Evolutionary conservation across 2,888 invertebrate species (phyloP).

Genomic region (Sesia bembeciformis): DNA sequence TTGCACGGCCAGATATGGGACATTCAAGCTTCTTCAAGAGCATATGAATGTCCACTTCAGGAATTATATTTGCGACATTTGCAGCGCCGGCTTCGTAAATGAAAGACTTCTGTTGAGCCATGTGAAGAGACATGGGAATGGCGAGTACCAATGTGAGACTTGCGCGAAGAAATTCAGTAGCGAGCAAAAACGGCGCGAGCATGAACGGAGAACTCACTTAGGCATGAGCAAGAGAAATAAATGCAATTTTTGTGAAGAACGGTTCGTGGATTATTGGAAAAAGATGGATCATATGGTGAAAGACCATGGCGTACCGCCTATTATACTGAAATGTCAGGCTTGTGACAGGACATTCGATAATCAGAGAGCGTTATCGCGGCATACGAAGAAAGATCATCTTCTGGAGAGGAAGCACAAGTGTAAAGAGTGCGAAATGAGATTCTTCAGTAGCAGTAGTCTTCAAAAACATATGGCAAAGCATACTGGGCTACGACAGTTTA

Average conservation of each 20-base stretch:
- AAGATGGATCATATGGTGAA: slow-evolving; percentile 40
- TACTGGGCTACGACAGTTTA: slow-evolving; percentile 30
- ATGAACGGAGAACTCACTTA: slow-evolving; percentile 16
- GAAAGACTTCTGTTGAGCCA: slow-evolving; percentile 26
- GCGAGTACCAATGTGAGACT: slow-evolving; percentile 31
- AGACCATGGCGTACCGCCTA: slow-evolving; percentile 30
- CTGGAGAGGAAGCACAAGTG: slow-evolving; percentile 50
- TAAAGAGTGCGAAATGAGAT: slow-evolving; percentile 49
- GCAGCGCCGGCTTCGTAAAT: slow-evolving; percentile 31
- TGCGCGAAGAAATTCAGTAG: slow-evolving; percentile 35
- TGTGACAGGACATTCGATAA: slow-evolving; percentile 38
- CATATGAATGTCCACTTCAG: slow-evolving; percentile 50
- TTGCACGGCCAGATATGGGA: slow-evolving; percentile 26
- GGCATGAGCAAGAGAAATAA: slow-evolving; percentile 22
- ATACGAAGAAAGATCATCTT: slow-evolving; percentile 49
- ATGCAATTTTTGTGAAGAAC: slow-evolving; percentile 30
- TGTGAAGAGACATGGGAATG: slow-evolving; percentile 28
- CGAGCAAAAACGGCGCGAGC: slow-evolving; percentile 14
- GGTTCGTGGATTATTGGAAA: slow-evolving; percentile 37
- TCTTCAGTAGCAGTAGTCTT: slow-evolving; percentile 27
- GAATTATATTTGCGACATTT: slow-evolving; percentile 36
- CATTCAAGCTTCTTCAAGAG: slow-evolving; percentile 41
- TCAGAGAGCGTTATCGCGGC: slow-evolving; percentile 28
- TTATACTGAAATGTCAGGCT: slow-evolving; percentile 34
- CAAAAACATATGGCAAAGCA: slow-evolving; percentile 40